phyloP scores from a whole-genome alignment of 2,888 invertebrate genomes.

The Rhagonycha fulva region DNA sequence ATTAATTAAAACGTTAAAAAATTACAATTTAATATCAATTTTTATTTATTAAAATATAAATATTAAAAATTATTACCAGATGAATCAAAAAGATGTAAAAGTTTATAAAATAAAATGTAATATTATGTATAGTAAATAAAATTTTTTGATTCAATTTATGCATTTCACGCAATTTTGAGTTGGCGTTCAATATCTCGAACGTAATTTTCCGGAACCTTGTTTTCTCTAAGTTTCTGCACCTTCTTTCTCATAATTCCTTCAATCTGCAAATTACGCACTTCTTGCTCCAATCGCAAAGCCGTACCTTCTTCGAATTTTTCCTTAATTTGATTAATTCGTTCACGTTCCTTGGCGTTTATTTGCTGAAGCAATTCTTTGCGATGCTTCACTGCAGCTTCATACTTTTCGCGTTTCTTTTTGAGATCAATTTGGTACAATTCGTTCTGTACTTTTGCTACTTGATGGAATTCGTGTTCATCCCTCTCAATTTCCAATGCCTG shows the following conservation, averaged over 20 bases:
- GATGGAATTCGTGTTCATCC: constrained; percentile 56
- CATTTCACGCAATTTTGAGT: constrained; percentile 13
- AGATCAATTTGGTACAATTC: constrained; percentile 47
- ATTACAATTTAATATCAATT: too few species aligned
- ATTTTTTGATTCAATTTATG: background rate
- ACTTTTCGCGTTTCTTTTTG: constrained; percentile 52
- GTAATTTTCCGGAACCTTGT: constrained; percentile 46
- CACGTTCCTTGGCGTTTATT: constrained; percentile 71
- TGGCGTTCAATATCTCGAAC: constrained; percentile 48
- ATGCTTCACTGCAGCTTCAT: constrained; percentile 58
- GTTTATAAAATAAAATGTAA: background rate
- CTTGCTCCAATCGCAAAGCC: constrained; percentile 64
- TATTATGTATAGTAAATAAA: background rate
- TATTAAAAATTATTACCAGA: background rate
- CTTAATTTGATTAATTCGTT: constrained; percentile 64
- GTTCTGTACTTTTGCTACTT: constrained; percentile 58
- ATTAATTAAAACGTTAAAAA: too few species aligned
- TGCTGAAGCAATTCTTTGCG: constrained; percentile 69
- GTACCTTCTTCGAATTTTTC: constrained; percentile 69
- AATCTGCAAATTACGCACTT: constrained; percentile 59
- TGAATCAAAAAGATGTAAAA: background rate
- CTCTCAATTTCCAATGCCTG: constrained; percentile 70
- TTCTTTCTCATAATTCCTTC: constrained; percentile 60
- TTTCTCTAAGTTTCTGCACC: constrained; percentile 60
- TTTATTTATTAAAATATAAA: too few species aligned